These are phyloP conservation scores for Oophaga sylvatica DNA, from an alignment of 2,797 vertebrate species.

Conservation along the genomic window DNA sequence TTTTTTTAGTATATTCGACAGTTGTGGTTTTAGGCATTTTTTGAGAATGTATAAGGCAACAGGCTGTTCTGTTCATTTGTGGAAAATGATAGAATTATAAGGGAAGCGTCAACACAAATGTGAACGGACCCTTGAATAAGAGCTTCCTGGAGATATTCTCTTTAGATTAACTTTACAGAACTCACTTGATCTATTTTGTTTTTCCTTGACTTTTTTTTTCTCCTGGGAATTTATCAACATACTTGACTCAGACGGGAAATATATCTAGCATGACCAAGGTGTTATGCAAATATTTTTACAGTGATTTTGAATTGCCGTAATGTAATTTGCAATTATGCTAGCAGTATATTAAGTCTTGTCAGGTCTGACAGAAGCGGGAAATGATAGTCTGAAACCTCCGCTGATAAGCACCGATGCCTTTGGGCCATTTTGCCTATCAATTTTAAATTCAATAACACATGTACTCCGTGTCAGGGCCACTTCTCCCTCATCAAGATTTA, in stretches of 20 bases:
- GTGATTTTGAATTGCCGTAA: constrained; percentile 69
- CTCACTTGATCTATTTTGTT: constrained; percentile 2
- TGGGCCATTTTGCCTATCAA: constrained; percentile 74
- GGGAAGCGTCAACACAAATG: too few relatives aligned
- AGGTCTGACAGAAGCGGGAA: constrained; percentile 67
- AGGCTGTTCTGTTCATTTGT: too few relatives aligned
- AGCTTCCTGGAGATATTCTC: background rate
- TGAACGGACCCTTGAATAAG: background rate
- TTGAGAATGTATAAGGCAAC: too few relatives aligned
- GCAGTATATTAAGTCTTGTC: constrained; percentile 70
- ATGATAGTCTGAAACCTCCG: constrained; percentile 67
- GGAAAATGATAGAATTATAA: too few relatives aligned
- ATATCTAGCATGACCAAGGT: constrained; percentile 66
- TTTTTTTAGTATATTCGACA: too few relatives aligned
- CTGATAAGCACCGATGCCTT: constrained; percentile 72
- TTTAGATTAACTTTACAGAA: background rate
- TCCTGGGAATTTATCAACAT: constrained; percentile 33
- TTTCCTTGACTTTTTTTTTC: background rate
- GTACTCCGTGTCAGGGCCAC: constrained; percentile 78
- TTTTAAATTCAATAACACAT: constrained; percentile 78
- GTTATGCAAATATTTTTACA: constrained; percentile 76
- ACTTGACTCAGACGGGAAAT: constrained; percentile 61
- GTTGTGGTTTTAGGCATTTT: too few relatives aligned
- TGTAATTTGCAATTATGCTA: constrained; percentile 68
- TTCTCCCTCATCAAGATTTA: constrained; percentile 80